Conservation (phyloP, 2,888 invertebrate genomes). For the Iphiclides podalirius region DNA sequence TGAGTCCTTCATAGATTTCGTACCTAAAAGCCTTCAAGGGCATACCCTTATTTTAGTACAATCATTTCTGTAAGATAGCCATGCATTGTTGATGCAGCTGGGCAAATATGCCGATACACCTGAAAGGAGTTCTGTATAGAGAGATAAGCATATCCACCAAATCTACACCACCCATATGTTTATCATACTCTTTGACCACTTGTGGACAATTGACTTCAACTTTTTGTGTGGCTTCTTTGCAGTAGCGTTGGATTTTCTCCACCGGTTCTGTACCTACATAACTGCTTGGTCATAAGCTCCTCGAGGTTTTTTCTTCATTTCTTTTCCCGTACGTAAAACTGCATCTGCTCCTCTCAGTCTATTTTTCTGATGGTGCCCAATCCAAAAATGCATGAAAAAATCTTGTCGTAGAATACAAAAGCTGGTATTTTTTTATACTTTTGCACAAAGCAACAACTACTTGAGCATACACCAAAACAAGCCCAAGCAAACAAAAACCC, state of each 20-base stretch:
- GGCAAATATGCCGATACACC: constrained; percentile 18
- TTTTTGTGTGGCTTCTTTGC: not conserved
- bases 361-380: constrained; percentile 34
- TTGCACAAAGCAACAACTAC: constrained; percentile 14
- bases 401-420: constrained; percentile 26
- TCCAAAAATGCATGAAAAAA: constrained; percentile 33
- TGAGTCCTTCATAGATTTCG: constrained; percentile 28
- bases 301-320: constrained; percentile 31
- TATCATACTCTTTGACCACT: constrained; percentile 13
- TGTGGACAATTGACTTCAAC: constrained; percentile 1
- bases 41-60: constrained; percentile 21
- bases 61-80: constrained; percentile 5
- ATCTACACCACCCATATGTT: constrained; percentile 19
- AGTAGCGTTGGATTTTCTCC: not conserved
- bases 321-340: constrained; percentile 29
- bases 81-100: constrained; percentile 13
- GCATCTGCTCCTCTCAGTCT: constrained; percentile 31
- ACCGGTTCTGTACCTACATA: no score
- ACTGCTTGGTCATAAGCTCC: constrained; percentile 28
- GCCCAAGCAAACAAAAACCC: no score
- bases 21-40: constrained; percentile 25
- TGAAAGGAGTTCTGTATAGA: constrained; percentile 18
- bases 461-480: no score
- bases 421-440: constrained; percentile 21
- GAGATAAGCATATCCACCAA: constrained; percentile 17